Percentiles rank a stretch among this genome's conserved stretches.
These are phyloP conservation scores for Leptinotarsa juncta DNA, from an alignment of 2,888 invertebrate genomes.

Conservation along the genomic window DNA sequence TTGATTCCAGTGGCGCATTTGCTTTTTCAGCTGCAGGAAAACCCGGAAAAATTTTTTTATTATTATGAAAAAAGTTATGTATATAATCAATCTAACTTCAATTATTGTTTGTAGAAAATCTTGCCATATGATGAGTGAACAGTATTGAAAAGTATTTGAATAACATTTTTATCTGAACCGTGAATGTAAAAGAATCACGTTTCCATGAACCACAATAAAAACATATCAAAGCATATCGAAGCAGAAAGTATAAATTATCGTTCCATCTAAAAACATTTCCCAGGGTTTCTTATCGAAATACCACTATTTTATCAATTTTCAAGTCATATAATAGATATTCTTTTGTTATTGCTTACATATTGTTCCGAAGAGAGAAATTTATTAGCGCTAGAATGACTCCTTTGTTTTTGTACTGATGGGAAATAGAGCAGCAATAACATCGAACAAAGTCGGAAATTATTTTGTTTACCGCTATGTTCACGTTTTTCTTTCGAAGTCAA, in stretches of 20 bases:
- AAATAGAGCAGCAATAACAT: conserved; percentile 11
- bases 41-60: too few species aligned
- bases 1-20: too few species aligned
- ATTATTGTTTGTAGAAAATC: too few species aligned
- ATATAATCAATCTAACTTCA: too few species aligned
- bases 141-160: too few species aligned
- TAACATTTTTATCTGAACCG: too few species aligned
- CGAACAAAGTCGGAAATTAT: conserved; percentile 7
- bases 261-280: background rate
- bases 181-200: background rate
- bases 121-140: too few species aligned
- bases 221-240: conserved; percentile 4
- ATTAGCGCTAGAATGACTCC: conserved; percentile 5
- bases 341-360: background rate
- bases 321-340: background rate
- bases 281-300: background rate
- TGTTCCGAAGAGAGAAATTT: background rate
- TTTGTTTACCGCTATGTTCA: conserved; percentile 7
- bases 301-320: background rate
- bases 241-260: background rate
- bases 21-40: too few species aligned
- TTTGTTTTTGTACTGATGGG: conserved; percentile 8
- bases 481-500: conserved; percentile 6
- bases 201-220: background rate
- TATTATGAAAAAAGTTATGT: too few species aligned